phyloP scores from a whole-genome alignment of 1,140 invertebrate species.

The Drosophila ironensis region DNA sequence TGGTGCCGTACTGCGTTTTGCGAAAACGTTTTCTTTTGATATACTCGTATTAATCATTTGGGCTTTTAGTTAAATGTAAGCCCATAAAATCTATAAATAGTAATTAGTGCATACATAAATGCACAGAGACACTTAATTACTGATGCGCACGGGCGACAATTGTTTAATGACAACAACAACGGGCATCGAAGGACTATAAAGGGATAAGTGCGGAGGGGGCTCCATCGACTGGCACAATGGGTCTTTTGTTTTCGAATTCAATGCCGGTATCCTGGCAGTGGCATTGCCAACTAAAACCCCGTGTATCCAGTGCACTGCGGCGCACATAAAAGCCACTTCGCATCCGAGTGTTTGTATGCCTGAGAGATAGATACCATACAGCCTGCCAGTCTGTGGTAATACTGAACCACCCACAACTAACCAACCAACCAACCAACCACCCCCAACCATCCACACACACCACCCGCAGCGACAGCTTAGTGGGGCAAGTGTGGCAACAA shows the following conservation, averaged over 20 bases:
- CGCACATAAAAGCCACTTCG: constrained; percentile 66
- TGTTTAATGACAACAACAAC: constrained; percentile 48
- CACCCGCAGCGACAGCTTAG: constrained; percentile 47
- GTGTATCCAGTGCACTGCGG: constrained; percentile 59
- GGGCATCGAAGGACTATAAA: constrained; percentile 15
- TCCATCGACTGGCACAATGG: constrained; percentile 42
- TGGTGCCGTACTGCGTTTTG: no score
- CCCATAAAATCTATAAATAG: constrained; percentile 23
- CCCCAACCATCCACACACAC: constrained; percentile 4
- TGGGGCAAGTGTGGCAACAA: constrained; percentile 64
- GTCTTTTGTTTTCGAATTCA: constrained; percentile 64
- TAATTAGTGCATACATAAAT: constrained; percentile 28
- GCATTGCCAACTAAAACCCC: constrained; percentile 57
- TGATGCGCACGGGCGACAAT: constrained; percentile 45
- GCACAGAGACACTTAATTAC: constrained; percentile 52
- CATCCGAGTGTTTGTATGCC: constrained; percentile 61
- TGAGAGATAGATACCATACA: constrained; percentile 26
- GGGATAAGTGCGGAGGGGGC: constrained; percentile 10
- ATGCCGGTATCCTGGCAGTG: constrained; percentile 65
- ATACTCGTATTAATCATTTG: no score
- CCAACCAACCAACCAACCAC: background rate
- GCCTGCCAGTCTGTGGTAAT: constrained; percentile 3
- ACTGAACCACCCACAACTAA: constrained; percentile 4
- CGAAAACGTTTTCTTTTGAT: no score
- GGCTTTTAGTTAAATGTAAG: background rate